These are phyloP conservation scores for Celastrina argiolus DNA, from an alignment of 2,888 invertebrate genomes.

Conservation along the genomic window DNA sequence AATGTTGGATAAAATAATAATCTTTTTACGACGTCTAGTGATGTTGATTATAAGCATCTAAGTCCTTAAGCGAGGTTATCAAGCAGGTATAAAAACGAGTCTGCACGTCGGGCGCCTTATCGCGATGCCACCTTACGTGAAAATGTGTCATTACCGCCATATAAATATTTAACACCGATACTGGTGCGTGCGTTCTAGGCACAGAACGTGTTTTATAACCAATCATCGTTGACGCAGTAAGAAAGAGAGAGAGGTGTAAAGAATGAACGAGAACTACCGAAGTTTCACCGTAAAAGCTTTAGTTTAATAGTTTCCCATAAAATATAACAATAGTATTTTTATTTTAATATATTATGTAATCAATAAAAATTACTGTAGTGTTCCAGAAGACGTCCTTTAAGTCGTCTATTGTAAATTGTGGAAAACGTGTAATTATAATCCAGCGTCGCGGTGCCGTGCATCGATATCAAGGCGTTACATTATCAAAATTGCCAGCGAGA, in stretches of 20 bases:
- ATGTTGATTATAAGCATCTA: conserved; percentile 52
- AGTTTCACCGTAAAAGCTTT: not conserved
- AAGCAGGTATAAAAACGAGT: conserved; percentile 64
- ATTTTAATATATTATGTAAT: no score
- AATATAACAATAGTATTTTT: no score
- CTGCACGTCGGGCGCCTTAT: conserved; percentile 49
- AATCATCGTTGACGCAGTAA: not conserved
- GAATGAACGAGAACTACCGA: not conserved
- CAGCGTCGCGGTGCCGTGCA: not conserved
- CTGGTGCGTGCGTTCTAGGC: not conserved
- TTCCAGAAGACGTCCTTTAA: no score
- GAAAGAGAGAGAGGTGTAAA: not conserved
- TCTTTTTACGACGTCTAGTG: conserved; percentile 53
- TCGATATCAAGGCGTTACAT: conserved; percentile 32
- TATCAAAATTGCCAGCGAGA: conserved; percentile 42
- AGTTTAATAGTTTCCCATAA: not conserved
- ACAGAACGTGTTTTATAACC: not conserved
- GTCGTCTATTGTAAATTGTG: no score
- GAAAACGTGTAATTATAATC: no score
- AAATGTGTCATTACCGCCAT: conserved; percentile 18
- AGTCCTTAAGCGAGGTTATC: conserved; percentile 59
- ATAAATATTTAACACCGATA: conserved; percentile 9
- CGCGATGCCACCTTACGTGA: conserved; percentile 43
- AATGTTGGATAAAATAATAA: not conserved
- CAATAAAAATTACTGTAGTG: no score